phyloP scores from a whole-genome alignment of 2,888 invertebrate genomes.

The Drosophila ochracea region DNA sequence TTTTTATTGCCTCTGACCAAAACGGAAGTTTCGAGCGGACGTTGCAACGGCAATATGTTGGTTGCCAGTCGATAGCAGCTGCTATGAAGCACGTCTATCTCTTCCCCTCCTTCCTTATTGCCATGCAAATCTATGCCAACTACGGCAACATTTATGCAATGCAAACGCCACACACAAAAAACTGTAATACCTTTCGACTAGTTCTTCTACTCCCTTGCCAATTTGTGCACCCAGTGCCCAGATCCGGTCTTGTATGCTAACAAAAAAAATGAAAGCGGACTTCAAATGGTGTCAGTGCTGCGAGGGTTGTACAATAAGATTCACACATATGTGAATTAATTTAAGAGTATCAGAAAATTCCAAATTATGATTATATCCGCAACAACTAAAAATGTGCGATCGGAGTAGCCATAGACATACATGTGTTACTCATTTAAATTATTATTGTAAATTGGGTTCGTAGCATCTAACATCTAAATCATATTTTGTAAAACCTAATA shows the following conservation, averaged over 20 bases:
- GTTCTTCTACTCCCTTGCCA: slow-evolving; percentile 20
- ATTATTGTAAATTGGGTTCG: not conserved
- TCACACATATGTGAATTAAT: not conserved
- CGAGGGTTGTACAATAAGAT: slow-evolving; percentile 27
- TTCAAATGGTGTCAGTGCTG: slow-evolving; percentile 9
- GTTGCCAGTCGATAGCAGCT: slow-evolving; percentile 67
- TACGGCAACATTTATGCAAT: slow-evolving; percentile 71
- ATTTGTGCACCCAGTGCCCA: slow-evolving; percentile 12
- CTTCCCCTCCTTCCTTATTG: slow-evolving; percentile 41
- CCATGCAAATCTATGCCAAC: slow-evolving; percentile 79
- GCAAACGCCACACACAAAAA: slow-evolving; percentile 49
- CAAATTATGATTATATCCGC: not conserved
- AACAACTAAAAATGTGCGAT: not conserved
- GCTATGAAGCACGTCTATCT: not conserved
- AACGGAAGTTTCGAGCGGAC: slow-evolving; percentile 50
- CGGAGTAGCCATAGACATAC: not conserved
- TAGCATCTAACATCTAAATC: not conserved
- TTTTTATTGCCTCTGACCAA: slow-evolving; percentile 71
- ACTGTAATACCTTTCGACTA: slow-evolving; percentile 62
- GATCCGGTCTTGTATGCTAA: slow-evolving; percentile 25
- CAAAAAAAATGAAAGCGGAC: slow-evolving; percentile 18
- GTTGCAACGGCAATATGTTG: slow-evolving; percentile 68
- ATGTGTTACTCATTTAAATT: not conserved
- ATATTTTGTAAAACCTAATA: not conserved
- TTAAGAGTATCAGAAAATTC: not conserved